phyloP scores from a whole-genome alignment of 2,113 vertebrate species.

The Marcusenius ussheri region DNA sequence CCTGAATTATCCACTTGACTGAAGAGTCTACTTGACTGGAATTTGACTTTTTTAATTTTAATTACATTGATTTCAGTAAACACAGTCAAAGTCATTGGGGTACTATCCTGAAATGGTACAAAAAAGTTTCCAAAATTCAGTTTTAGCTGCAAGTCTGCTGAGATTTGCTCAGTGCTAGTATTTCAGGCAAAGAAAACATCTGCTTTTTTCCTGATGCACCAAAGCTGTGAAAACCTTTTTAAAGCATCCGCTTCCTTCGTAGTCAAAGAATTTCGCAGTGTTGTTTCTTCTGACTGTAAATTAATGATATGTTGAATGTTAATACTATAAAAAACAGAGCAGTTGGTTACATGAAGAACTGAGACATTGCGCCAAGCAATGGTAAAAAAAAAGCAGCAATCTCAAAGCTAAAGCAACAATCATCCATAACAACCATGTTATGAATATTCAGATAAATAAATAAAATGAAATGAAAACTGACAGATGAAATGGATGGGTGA shows the following conservation, averaged over 20 bases:
- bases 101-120: background rate
- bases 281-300: conserved; percentile 2
- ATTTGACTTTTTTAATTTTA: background rate
- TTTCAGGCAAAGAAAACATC: background rate
- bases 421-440: background rate
- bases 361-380: background rate
- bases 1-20: background rate
- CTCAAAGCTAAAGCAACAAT: background rate
- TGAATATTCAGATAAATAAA: background rate
- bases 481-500: background rate
- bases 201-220: background rate
- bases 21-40: background rate
- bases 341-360: background rate
- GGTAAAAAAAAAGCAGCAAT: background rate
- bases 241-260: background rate
- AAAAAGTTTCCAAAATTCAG: background rate
- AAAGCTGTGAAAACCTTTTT: background rate
- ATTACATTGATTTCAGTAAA: background rate
- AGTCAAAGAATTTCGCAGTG: background rate
- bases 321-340: background rate
- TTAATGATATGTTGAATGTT: background rate
- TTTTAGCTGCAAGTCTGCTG: background rate
- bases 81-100: background rate
- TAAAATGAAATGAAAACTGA: background rate
- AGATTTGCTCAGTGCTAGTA: background rate